phyloP scores from a whole-genome alignment of 2,113 vertebrate species.

The Corythornis vintsioides region DNA sequence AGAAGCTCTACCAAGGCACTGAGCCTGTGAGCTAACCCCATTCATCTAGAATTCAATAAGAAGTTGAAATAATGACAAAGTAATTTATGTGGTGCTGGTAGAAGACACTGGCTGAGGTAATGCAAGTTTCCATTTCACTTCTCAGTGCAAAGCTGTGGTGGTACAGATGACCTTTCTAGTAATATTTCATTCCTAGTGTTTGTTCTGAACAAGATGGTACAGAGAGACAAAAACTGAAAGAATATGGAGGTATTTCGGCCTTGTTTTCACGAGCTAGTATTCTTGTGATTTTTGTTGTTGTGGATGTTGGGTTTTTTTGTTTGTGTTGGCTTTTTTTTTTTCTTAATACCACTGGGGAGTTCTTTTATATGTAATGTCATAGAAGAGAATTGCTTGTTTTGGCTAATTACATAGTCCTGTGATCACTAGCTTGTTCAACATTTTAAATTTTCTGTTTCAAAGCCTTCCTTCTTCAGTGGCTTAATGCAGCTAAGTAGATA shows the following conservation, averaged over 20 bases:
- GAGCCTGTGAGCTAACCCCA: not conserved
- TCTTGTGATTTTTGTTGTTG: not conserved
- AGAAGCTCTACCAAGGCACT: not conserved
- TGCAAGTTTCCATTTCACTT: not conserved
- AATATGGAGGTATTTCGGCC: not conserved
- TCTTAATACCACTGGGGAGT: not conserved
- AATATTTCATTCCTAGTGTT: not conserved
- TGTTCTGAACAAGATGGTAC: not conserved
- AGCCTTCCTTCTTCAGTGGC: constrained; percentile 10
- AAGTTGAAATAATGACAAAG: not conserved
- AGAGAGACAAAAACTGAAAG: not conserved
- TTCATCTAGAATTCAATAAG: not conserved
- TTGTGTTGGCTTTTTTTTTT: not conserved
- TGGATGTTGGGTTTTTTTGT: too few species aligned
- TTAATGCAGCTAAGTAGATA: constrained; percentile 58
- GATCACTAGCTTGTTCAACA: constrained; percentile 45
- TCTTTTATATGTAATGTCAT: not conserved
- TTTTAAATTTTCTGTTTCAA: constrained; percentile 58
- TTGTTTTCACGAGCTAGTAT: not conserved
- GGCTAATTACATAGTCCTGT: constrained; percentile 47
- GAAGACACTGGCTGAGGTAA: not conserved
- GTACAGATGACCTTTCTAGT: not conserved
- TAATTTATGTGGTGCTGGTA: not conserved
- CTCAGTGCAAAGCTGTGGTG: not conserved
- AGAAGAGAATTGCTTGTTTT: constrained; percentile 46